phyloP scores from a whole-genome alignment of 30 jellyfish, hydroid and myxozoan species.

The Chrysaora quinquecirrha region DNA sequence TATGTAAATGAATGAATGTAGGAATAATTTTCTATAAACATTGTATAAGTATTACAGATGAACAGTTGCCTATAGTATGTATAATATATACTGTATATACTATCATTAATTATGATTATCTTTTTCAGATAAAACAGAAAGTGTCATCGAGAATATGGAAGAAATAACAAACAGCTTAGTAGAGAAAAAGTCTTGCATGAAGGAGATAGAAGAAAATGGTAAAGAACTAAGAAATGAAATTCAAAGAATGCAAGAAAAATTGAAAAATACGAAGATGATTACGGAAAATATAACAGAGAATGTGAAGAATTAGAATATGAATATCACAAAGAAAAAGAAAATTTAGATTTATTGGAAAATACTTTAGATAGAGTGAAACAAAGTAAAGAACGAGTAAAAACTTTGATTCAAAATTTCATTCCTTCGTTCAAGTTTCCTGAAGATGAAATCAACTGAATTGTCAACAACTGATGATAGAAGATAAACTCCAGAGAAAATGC shows the following conservation, averaged over 20 bases:
- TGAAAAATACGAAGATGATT: conserved; percentile 14
- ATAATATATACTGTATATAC: no score
- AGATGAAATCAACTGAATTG: no score
- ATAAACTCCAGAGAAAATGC: no score
- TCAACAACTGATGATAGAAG: no score
- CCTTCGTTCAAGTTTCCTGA: conserved; percentile 61
- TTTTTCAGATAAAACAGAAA: conserved; percentile 50
- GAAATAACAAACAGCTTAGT: conserved; percentile 33
- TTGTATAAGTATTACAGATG: no score
- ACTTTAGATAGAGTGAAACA: conserved; percentile 46
- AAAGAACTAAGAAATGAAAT: conserved; percentile 31
- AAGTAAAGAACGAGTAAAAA: conserved; percentile 63
- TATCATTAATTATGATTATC: background rate
- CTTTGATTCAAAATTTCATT: conserved; percentile 26
- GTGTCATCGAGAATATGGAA: conserved; percentile 46
- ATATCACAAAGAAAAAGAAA: conserved; percentile 52
- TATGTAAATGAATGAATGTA: no score
- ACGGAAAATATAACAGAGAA: background rate
- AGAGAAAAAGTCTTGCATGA: conserved; percentile 13
- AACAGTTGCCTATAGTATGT: no score
- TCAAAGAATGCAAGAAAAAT: conserved; percentile 19
- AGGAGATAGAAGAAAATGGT: conserved; percentile 26
- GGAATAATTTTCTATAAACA: no score
- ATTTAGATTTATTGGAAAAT: conserved; percentile 56
- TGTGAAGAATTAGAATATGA: conserved; percentile 36